Conservation (phyloP, 1,140 invertebrate genomes). For the Drosophila biarmipes region DNA sequence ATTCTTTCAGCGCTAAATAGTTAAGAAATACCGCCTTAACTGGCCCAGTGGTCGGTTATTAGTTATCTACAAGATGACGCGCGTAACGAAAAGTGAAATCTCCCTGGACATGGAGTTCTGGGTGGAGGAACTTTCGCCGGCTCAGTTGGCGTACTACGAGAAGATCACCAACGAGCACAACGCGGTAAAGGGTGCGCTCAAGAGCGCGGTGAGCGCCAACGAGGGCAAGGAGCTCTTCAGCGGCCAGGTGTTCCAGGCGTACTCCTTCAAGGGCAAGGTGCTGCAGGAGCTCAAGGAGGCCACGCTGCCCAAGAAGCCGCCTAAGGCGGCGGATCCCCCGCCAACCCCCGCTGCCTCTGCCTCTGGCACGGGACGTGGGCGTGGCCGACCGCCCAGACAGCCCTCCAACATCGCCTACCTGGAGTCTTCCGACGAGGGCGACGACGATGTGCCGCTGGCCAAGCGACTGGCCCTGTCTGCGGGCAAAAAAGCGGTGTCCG, state of each 20-base stretch:
- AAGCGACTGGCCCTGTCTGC: conserved; percentile 73
- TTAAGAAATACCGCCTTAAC: conserved; percentile 8
- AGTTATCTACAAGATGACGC: conserved; percentile 60
- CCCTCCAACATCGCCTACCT: conserved; percentile 73
- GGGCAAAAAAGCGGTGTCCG: conserved; percentile 67
- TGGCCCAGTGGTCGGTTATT: conserved; percentile 38
- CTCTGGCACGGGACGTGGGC: conserved; percentile 45
- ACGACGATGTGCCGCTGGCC: conserved; percentile 81
- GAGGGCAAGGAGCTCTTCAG: conserved; percentile 87
- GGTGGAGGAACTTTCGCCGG: conserved; percentile 88
- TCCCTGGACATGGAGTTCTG: conserved; percentile 88
- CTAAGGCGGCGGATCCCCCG: conserved; percentile 55
- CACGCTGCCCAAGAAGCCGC: conserved; percentile 86
- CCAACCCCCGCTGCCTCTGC: not conserved
- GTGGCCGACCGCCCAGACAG: conserved; percentile 50
- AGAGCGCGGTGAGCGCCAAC: conserved; percentile 86
- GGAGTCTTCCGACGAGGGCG: conserved; percentile 82
- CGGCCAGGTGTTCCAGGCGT: conserved; percentile 87
- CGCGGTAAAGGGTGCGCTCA: conserved; percentile 86
- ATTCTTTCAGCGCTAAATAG: not conserved
- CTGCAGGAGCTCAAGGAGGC: conserved; percentile 80
- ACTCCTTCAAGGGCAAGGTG: conserved; percentile 83
- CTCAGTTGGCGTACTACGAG: conserved; percentile 86
- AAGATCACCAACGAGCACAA: conserved; percentile 87
- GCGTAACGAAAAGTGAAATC: conserved; percentile 78